Evolutionary conservation across 53 echinoderm and acorn worm genomes (phyloP).

Genomic region (Mesocentrotus franciscanus): DNA sequence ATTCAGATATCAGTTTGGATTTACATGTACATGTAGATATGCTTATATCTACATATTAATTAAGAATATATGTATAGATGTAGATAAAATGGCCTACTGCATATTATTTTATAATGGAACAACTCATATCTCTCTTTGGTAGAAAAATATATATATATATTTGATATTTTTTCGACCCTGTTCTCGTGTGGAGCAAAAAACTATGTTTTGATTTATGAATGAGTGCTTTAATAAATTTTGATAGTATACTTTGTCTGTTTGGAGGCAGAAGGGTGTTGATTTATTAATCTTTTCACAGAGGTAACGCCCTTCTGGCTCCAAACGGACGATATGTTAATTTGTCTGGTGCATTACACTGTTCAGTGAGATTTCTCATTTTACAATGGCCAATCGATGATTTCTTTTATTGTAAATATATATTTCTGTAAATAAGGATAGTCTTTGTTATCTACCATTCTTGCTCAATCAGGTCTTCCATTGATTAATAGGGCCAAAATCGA

Average conservation of each 20-base stretch:
- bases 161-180: not conserved
- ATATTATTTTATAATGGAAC: not conserved
- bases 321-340: not conserved
- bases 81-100: too few relatives aligned
- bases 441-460: not conserved
- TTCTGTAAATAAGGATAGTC: constrained; percentile 40
- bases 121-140: not conserved
- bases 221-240: not conserved
- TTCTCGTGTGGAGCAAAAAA: not conserved
- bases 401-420: constrained; percentile 38
- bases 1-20: not conserved
- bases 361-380: constrained; percentile 2
- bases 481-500: constrained; percentile 25
- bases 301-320: too few relatives aligned
- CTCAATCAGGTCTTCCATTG: constrained; percentile 51
- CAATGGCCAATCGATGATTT: not conserved
- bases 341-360: constrained; percentile 30
- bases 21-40: not conserved
- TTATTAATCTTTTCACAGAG: too few relatives aligned
- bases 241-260: not conserved
- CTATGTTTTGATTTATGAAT: not conserved
- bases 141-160: not conserved
- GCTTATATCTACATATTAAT: not conserved
- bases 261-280: too few relatives aligned
- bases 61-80: too few relatives aligned